Base-by-base conservation (phyloP, 2,888 invertebrate species). In the Mylabris sibirica region DNA sequence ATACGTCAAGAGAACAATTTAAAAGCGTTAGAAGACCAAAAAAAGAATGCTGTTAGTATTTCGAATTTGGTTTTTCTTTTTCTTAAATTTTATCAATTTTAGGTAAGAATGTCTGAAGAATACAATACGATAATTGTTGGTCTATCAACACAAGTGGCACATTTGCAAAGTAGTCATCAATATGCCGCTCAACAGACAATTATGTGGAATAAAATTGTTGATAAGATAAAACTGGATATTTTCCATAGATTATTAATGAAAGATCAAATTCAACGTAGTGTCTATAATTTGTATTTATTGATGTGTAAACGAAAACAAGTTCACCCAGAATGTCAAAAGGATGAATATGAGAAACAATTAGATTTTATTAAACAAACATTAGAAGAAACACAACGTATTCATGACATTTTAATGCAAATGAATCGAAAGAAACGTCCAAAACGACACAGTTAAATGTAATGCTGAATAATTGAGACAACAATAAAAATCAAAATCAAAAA, bases 111-210 rank as follows among this genome's bases (percentile, higher is more conserved):
- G 66, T 87, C 89, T 0, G 89, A 90, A 74, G 87, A 87, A 76
- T 89, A 89, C 81, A 87, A 87, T 20, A 87, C 89, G 11, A 87
- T 86, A 70, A 85, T 90, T 63, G 89, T 90, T 87, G 88, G 88
- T 0, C 82, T 90, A 22, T 89, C 89, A 78, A 90, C 89, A 74
- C 86, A 87, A 63, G 83, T 90, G 17, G 88, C 89, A 9, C 85
- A 86, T 72, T 82, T 90, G 20, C 84, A 89, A 85, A 86, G 86
- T 80, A 87, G 88, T 38, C 89, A 89, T 78, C 88, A 89, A 74
- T 86, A 84, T 64, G 88, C 89, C 0, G 85, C 87, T 30, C 86
- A 85, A 70, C 85, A 87, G 24, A 87, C 89, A 0, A 82, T 89
- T 34, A 88, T 88, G 74, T 90, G 90, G 90, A 90, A 91, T 80